Conservation (phyloP, 2,797 vertebrate genomes). For the Lacerta bilineata region DNA sequence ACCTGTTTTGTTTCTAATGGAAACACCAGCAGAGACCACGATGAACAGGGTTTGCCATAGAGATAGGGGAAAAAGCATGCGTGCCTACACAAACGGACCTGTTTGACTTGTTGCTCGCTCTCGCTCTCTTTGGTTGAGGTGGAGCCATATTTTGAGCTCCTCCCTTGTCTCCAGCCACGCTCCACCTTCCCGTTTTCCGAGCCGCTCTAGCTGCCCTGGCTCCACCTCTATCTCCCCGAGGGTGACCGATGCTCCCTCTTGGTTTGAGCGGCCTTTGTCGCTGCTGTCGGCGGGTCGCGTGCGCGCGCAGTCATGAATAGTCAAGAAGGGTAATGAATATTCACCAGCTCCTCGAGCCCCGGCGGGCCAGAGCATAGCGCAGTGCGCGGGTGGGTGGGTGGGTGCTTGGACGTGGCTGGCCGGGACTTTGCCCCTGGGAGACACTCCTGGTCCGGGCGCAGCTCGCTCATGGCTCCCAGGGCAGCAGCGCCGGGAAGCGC, state of each 20-base stretch:
- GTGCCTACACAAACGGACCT: too few relatives aligned
- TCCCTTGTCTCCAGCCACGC: background rate
- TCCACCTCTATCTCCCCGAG: background rate
- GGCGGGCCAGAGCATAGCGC: fast-evolving
- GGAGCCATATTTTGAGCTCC: too few relatives aligned
- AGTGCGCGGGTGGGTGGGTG: background rate
- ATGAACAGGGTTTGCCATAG: background rate
- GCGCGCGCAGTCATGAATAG: background rate
- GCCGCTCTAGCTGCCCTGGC: background rate
- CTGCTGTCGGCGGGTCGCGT: background rate
- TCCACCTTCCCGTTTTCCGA: background rate
- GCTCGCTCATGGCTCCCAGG: slow-evolving; percentile 45
- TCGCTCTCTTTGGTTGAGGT: background rate
- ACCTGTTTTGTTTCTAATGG: background rate
- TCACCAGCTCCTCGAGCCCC: fast-evolving
- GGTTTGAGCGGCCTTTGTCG: fast-evolving
- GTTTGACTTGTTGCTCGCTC: background rate
- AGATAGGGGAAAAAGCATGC: background rate
- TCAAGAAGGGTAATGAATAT: slow-evolving; percentile 33
- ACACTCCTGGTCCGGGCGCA: too few relatives aligned
- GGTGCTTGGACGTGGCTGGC: background rate
- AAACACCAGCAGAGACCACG: background rate
- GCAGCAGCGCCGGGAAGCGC: background rate
- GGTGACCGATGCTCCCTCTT: background rate
- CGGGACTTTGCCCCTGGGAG: background rate